Evolutionary conservation across 2,113 vertebrate genomes (phyloP).

Genomic region (Helogale parvula): DNA sequence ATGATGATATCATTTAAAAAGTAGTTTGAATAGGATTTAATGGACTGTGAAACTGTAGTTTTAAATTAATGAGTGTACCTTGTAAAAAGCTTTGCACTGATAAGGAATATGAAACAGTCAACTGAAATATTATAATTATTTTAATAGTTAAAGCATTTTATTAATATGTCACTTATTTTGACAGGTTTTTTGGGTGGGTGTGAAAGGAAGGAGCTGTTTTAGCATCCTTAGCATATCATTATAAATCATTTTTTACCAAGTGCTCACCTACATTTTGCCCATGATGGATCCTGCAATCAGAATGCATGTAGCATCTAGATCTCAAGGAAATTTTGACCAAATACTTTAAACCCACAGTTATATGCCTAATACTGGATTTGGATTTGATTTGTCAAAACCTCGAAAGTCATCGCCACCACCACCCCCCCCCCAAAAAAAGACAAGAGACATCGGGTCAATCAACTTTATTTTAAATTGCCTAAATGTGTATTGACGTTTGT

Average conservation of each 20-base stretch:
- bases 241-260: constrained; percentile 54
- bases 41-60: constrained; percentile 47
- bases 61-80: constrained; percentile 59
- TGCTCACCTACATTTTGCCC: not conserved
- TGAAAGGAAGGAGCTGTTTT: constrained; percentile 30
- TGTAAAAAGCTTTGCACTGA: constrained; percentile 53
- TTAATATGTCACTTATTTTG: constrained; percentile 66
- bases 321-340: constrained; percentile 31
- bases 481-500: constrained; percentile 20
- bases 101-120: constrained; percentile 55
- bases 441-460: constrained; percentile 45
- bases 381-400: constrained; percentile 31
- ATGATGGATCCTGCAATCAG: not conserved
- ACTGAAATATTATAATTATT: constrained; percentile 55
- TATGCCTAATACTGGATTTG: constrained; percentile 8
- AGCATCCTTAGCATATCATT: constrained; percentile 20
- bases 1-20: constrained; percentile 57
- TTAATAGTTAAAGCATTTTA: constrained; percentile 53
- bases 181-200: not conserved
- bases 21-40: constrained; percentile 51
- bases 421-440: not conserved
- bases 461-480: constrained; percentile 68
- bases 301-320: not conserved
- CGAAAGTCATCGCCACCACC: not conserved
- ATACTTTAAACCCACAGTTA: constrained; percentile 42